Evolutionary conservation across 2,888 invertebrate genomes (phyloP).

Genomic region (Eucera pruinosa): DNA sequence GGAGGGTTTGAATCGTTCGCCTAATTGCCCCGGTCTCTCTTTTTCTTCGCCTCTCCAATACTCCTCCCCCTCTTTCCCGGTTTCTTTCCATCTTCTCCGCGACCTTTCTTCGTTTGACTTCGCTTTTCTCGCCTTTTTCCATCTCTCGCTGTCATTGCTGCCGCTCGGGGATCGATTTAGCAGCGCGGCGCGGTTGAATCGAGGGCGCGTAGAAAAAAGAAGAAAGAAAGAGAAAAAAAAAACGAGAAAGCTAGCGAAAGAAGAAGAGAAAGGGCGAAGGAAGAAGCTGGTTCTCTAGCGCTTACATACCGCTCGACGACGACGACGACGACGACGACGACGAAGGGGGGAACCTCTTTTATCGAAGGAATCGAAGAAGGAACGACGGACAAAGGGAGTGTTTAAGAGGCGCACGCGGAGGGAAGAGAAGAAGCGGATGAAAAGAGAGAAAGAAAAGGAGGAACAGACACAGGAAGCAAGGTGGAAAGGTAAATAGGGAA

Average conservation of each 20-base stretch:
- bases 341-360: conserved; percentile 41
- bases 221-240: neutral
- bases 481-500: conserved; percentile 52
- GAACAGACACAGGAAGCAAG: conserved; percentile 22
- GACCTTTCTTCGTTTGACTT: conserved; percentile 28
- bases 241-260: neutral
- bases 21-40: conserved; percentile 80
- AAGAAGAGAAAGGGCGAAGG: no score
- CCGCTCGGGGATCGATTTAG: conserved; percentile 45
- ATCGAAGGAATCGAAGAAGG: conserved; percentile 46
- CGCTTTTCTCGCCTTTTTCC: conserved; percentile 38
- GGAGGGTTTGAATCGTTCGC: conserved; percentile 77
- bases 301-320: conserved; percentile 39
- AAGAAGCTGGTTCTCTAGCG: conserved; percentile 35
- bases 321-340: no score
- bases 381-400: conserved; percentile 48
- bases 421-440: conserved; percentile 34
- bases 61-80: no score
- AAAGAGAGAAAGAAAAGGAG: neutral
- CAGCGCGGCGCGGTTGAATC: conserved; percentile 30
- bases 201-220: conserved; percentile 34
- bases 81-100: conserved; percentile 2
- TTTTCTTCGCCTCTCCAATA: no score
- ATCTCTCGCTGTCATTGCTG: conserved; percentile 44
- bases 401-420: conserved; percentile 31